Base-by-base conservation (phyloP, 2,888 invertebrate genomes). In the Trimorus sp. region DNA sequence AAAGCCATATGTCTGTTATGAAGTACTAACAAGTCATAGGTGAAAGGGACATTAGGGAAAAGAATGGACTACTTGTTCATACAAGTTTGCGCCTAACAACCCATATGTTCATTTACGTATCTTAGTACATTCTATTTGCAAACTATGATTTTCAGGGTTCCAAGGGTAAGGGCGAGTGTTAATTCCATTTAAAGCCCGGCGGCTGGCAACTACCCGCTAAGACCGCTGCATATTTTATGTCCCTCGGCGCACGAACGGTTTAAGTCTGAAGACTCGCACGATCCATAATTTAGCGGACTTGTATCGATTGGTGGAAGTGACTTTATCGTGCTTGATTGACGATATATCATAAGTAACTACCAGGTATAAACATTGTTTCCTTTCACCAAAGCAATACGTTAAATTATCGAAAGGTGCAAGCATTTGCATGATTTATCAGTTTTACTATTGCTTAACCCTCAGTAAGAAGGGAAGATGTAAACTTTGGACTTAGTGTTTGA, bases 181-280 rank as follows among this genome's bases (percentile, higher is more conserved):
- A 89, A 90, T 89, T 88, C 88, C 88, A 88, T 89, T 90, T 87
- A 87, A 89, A 88, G 85, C 86, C 84, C 85, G 82, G 79, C 78
- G 83, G 82, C 80, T 73, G 83, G 87, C 86, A 91, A 90, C 89
- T 90, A 89, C 89, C 89, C 88, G 87, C 90, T 88, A 90, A 91
- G 88, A 89, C 86, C 87, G 84, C 85, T 91, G 89, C 89, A 91
- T 91, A 91, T 90, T 91, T 91, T 87, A 91, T 90, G 88, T 82
- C 69, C 71, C 86, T 79, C 65, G 83, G 60, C 83, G 68, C 74
- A 75, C 79, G 59, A 66, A 70, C 62, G 77, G 73, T 76, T 82
- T 84, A 87, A 83, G 85, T 88, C 86, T 83, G 79, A 85, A 87
- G 87, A 88, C 86, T 88, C 81, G 84, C 73, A 83, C 84, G 84